Evolutionary conservation across 2,888 invertebrate species (phyloP).

Genomic region (Hydrotaea cyrtoneurina): DNA sequence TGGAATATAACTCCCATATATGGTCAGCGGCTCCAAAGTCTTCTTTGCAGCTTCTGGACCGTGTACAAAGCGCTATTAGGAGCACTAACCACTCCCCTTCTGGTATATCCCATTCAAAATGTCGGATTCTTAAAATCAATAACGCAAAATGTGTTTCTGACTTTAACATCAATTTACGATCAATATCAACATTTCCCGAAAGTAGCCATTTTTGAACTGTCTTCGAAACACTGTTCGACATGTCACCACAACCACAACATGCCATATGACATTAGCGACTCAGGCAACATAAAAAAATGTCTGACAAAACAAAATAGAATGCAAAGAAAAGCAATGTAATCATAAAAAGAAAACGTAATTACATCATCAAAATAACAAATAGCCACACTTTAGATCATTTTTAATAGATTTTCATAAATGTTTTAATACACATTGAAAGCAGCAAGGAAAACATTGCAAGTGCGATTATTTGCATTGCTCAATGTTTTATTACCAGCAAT

Average conservation of each 20-base stretch:
- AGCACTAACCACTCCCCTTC: too few relatives aligned
- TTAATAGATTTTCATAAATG: constrained; percentile 48
- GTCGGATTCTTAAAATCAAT: too few relatives aligned
- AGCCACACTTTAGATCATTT: constrained; percentile 53
- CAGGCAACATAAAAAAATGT: not conserved
- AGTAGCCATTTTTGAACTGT: too few relatives aligned
- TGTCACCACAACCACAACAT: not conserved
- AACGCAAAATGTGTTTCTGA: too few relatives aligned
- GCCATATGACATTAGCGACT: not conserved
- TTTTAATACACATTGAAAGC: constrained; percentile 34
- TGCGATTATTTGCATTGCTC: constrained; percentile 24
- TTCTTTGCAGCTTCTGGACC: too few relatives aligned
- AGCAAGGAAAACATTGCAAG: too few relatives aligned
- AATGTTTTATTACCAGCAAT: constrained; percentile 26
- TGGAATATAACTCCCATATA: too few relatives aligned
- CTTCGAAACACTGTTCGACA: not conserved
- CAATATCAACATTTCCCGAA: too few relatives aligned
- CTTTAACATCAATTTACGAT: too few relatives aligned
- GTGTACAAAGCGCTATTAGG: too few relatives aligned
- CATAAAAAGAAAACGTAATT: constrained; percentile 49
- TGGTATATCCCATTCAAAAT: too few relatives aligned
- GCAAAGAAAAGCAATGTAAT: constrained; percentile 36
- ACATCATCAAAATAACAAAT: constrained; percentile 59
- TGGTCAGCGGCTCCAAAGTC: too few relatives aligned
- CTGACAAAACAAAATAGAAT: constrained; percentile 15